Conservation (phyloP, 53 echinoderm and acorn worm genomes). For the Mesocentrotus franciscanus region DNA sequence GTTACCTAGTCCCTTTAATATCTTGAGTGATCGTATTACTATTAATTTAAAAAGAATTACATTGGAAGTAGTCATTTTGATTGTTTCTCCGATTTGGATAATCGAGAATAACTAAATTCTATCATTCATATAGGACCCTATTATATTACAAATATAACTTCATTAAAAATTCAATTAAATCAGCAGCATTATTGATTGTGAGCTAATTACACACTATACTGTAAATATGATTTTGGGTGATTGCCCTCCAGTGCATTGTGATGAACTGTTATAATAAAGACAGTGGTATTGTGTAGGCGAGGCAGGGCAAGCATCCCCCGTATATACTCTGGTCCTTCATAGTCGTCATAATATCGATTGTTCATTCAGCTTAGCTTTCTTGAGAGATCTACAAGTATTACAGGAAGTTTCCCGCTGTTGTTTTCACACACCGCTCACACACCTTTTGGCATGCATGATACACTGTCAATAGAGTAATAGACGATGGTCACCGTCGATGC, state of each 20-base stretch:
- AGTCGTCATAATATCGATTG: constrained; percentile 2
- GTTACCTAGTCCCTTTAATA: too few relatives aligned
- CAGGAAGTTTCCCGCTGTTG: not conserved
- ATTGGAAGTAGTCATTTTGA: too few relatives aligned
- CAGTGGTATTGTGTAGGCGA: not conserved
- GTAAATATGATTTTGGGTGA: not conserved
- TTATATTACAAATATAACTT: too few relatives aligned
- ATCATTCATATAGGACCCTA: too few relatives aligned
- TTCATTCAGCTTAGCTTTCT: not conserved
- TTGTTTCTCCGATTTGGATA: too few relatives aligned
- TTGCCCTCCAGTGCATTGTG: not conserved
- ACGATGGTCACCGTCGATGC: too few relatives aligned
- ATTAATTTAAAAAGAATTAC: too few relatives aligned
- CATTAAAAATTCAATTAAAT: too few relatives aligned
- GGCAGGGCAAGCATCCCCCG: not conserved
- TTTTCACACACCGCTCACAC: not conserved
- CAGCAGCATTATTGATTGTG: too few relatives aligned
- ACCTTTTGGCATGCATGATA: not conserved
- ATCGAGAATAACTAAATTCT: too few relatives aligned
- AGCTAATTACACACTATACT: too few relatives aligned
- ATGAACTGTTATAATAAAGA: not conserved
- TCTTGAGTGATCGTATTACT: too few relatives aligned
- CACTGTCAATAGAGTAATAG: not conserved
- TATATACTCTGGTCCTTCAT: not conserved
- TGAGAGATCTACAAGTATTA: not conserved